These are phyloP conservation scores for Eunapius fragilis DNA, from an alignment of 37 sponge, comb jelly and placozoan species.

Conservation along the genomic window DNA sequence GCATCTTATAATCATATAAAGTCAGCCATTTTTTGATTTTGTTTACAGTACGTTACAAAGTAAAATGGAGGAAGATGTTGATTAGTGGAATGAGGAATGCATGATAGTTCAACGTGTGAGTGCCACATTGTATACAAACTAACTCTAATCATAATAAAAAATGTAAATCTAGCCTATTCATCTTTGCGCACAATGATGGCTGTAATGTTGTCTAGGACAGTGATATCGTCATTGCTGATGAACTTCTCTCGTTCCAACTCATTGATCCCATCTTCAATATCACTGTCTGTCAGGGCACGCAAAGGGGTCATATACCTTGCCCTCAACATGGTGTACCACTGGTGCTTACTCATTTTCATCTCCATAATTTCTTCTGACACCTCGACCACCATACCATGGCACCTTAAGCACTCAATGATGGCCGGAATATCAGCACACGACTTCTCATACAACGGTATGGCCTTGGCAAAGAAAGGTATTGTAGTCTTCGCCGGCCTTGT, in stretches of 20 bases:
- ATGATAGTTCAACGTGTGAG: too few relatives aligned
- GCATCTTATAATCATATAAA: too few relatives aligned
- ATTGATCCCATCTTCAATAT: neutral
- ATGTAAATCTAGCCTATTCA: too few relatives aligned
- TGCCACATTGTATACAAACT: too few relatives aligned
- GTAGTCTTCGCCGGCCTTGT: neutral
- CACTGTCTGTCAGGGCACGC: neutral
- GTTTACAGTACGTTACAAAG: too few relatives aligned
- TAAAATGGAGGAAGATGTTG: too few relatives aligned
- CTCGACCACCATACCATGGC: neutral
- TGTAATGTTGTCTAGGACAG: neutral
- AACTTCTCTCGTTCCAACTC: neutral
- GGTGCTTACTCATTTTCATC: neutral
- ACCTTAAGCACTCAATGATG: neutral
- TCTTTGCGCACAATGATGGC: neutral
- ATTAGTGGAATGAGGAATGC: too few relatives aligned
- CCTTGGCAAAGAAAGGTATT: neutral
- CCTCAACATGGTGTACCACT: neutral
- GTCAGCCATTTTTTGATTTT: too few relatives aligned
- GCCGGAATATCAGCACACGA: neutral
- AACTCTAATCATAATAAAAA: too few relatives aligned
- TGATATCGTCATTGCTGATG: neutral
- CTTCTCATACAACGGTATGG: neutral
- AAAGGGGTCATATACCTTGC: neutral
- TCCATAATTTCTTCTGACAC: neutral